Evolutionary conservation across 2,888 invertebrate genomes (phyloP), one percentile per base, ranked within the genome.

Genomic region (Drosophila hawaiiensis): DNA sequence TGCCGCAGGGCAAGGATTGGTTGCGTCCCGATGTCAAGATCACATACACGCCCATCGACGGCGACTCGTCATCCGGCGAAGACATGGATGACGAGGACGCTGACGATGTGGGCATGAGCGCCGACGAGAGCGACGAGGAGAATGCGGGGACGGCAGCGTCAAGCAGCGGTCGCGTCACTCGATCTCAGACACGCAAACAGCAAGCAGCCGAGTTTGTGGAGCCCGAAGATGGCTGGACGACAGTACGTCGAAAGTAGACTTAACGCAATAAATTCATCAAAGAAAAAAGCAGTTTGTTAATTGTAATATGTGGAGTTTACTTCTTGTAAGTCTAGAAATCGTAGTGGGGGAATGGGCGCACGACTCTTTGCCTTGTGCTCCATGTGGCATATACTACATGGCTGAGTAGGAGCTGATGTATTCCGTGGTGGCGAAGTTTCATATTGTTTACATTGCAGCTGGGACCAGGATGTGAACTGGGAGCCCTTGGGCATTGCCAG

Each of bases 221-320:
- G 68, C 94, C 94, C 1, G 95, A 96, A 80, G 94, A 95, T 0
- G 96, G 95, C n/a, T 96, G 96, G 96, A 96, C 95, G 19, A 94
- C 95, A 61, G 95, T 96, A 0, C 90, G 87, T 94, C 94, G 93
- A 94, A 95, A 94, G 60, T 90, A 83, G 58, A 64, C 4, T 9
- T 41, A 4, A 31, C 33, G 10, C 43, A 55, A 69, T 68, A 82
- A 61, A 28, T 49, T 52, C 50, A 58, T 47, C 22, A 25, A 47
- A 47, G 25, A 41, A 37, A 22, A 37, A 22, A 53, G 25, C 59
- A 60, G 61, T 72, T 72, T 68, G 49, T 84, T 89, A 91, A 73
- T 75, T 77, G 61, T 90, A 72, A 88, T 78, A 89, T 6, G 78
- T 74, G 76, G 73, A 67, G 81, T 92, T 92, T 67, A 92, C 78